A percentile compares a stretch with the other conserved stretches of the same genome.
These are phyloP conservation scores for Drosophila histrio DNA, from an alignment of 2,888 invertebrate species.

Conservation along the genomic window DNA sequence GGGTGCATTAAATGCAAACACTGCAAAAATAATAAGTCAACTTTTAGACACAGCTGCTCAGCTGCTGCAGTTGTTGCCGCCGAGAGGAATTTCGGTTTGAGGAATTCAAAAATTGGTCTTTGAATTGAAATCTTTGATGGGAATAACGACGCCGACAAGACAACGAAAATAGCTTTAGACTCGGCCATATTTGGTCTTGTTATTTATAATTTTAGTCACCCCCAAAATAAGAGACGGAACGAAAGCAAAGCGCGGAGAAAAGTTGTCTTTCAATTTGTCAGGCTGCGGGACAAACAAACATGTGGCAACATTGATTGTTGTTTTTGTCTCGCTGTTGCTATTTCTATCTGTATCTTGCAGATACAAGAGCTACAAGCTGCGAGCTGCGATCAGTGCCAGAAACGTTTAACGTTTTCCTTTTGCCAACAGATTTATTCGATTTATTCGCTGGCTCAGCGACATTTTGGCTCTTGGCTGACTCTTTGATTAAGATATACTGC, in stretches of 20 bases:
- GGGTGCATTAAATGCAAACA: constrained; percentile 20
- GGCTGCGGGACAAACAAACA: constrained; percentile 22
- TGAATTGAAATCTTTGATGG: constrained; percentile 11
- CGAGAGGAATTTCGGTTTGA: background rate
- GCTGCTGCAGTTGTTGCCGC: background rate
- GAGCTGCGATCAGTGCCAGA: constrained; percentile 61
- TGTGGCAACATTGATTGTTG: constrained; percentile 40
- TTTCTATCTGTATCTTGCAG: constrained; percentile 15
- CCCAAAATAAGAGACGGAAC: constrained; percentile 19
- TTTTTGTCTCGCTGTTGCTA: constrained; percentile 30
- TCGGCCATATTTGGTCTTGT: constrained; percentile 45
- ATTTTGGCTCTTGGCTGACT: constrained; percentile 15
- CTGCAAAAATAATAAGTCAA: constrained; percentile 26
- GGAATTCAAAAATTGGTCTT: constrained; percentile 13
- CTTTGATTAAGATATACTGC: constrained; percentile 57
- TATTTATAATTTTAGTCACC: constrained; percentile 47
- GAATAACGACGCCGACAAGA: background rate
- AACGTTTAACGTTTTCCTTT: constrained; percentile 58
- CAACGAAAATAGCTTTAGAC: constrained; percentile 34
- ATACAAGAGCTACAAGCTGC: background rate
- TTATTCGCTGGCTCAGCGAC: constrained; percentile 34
- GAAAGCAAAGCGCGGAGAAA: background rate
- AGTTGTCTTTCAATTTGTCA: constrained; percentile 20
- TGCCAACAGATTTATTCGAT: constrained; percentile 56
- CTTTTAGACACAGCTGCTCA: constrained; percentile 21